Evolutionary conservation across 2,888 invertebrate genomes (phyloP), one percentile per base, ranked within the genome.

Genomic region (Hydrotaea diabolus): DNA sequence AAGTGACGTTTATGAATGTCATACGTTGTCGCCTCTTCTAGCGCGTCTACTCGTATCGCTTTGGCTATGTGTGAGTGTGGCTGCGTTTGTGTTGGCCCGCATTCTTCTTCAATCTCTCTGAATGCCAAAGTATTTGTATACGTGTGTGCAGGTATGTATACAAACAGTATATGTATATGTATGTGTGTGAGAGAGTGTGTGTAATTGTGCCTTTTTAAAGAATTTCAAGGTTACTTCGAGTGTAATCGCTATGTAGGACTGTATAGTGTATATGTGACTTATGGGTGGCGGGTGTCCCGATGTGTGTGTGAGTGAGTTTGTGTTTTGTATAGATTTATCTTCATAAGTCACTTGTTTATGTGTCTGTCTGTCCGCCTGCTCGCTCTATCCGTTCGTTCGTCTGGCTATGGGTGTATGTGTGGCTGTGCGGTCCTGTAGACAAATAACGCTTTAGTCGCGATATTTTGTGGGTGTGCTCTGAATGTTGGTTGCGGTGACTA

Each of bases 1-100:
- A 90, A 90, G 90, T 90, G 91, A 90, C 91, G 90, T 90, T 90
- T 90, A 90, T 90, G 90, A 90, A 90, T 90, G 91, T 89, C 90
- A 85, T 75, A 76, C 79, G 76, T 53, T 82, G 62, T 43, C 21
- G 1, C 15, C 59, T 26, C 31, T 62, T 31, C 31, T 36, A 19
- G 73, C 46, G 36, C 55, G 9, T 53, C 53, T n/a, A 2, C 15
- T 5, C 5, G 53, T 2, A 53, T 19, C n/a, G n/a, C n/a, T n/a
- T 46, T 46, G 8, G 46, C 17, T 53, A n/a, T 21, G 78, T 78
- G 21, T 55, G 36, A 72, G 46, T 72, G 62, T 76, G 75, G 69
- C 59, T 53, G 57, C 39, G 71, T 31, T 31, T 78, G 57, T 64
- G 43, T 1, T 59, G 13, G 8, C 21, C 8, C 55, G 21, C 21